These are phyloP conservation scores for Epicampocera succincta DNA, from an alignment of 2,888 invertebrate species.

Conservation along the genomic window DNA sequence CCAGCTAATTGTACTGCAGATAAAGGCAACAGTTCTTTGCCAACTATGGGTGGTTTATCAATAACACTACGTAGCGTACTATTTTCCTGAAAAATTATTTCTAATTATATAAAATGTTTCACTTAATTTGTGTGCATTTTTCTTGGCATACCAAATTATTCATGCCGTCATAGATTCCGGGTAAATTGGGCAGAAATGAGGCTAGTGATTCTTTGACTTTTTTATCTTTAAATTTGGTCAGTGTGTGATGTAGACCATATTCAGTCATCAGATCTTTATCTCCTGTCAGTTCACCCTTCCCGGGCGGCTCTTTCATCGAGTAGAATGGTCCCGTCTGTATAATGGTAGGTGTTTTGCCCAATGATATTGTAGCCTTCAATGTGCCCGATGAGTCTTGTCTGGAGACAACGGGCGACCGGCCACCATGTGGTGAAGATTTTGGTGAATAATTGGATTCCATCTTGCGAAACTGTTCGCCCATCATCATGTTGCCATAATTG, in stretches of 20 bases:
- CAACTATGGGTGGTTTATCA: constrained; percentile 96
- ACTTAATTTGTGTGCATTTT: not conserved
- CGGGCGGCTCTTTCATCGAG: constrained; percentile 97
- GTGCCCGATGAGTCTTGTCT: constrained; percentile 98
- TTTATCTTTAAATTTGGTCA: constrained; percentile 98
- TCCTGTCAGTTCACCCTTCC: constrained; percentile 96
- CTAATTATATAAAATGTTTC: not conserved
- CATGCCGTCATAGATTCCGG: constrained; percentile 96
- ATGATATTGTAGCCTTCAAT: constrained; percentile 97
- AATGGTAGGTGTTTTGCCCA: constrained; percentile 98
- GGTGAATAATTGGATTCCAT: constrained; percentile 94
- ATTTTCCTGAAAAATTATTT: constrained; percentile 83
- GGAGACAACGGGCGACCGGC: constrained; percentile 96
- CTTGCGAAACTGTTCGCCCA: constrained; percentile 96
- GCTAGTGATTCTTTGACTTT: constrained; percentile 97
- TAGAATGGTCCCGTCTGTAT: constrained; percentile 99
- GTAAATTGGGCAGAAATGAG: constrained; percentile 96
- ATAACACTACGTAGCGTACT: constrained; percentile 96
- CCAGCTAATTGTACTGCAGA: constrained; percentile 94
- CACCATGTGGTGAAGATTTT: constrained; percentile 97
- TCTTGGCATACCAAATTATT: constrained; percentile 84
- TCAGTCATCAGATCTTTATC: constrained; percentile 98
- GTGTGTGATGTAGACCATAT: constrained; percentile 97
- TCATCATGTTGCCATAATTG: constrained; percentile 86
- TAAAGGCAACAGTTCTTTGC: constrained; percentile 93